Conservation (phyloP, 1,140 invertebrate genomes). For the Lepidotrigona ventralis region DNA sequence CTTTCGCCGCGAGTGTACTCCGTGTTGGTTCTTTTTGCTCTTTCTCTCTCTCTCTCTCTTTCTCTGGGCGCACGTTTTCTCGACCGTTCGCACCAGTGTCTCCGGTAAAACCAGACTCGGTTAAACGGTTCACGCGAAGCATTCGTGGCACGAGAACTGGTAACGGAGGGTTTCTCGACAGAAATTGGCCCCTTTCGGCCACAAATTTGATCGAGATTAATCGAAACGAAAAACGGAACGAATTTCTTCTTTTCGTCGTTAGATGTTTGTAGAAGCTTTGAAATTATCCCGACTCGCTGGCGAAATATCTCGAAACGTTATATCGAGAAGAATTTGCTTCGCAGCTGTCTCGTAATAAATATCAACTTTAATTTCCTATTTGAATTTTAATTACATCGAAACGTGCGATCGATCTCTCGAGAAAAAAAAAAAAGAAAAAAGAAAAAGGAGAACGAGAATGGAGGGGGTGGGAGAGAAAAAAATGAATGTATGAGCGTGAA, state of each 20-base stretch:
- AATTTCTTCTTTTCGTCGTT: background rate
- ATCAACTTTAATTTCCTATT: background rate
- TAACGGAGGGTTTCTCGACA: too few relatives aligned
- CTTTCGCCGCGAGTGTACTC: background rate
- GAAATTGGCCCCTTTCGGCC: background rate
- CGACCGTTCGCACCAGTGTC: background rate
- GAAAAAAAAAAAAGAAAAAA: background rate
- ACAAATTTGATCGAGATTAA: background rate
- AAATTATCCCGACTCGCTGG: background rate
- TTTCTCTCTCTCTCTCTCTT: background rate
- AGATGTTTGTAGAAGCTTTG: background rate
- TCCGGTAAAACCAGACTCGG: slow-evolving; percentile 13
- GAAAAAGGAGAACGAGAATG: background rate
- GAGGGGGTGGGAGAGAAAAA: slow-evolving; percentile 1
- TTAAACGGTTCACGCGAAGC: slow-evolving; percentile 20
- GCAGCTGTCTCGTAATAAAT: background rate
- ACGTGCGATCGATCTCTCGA: background rate
- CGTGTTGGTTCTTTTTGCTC: background rate
- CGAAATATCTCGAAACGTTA: background rate
- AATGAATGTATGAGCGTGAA: background rate
- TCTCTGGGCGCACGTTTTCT: background rate
- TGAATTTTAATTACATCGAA: background rate
- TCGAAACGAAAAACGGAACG: background rate
- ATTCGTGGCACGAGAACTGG: slow-evolving; percentile 3
- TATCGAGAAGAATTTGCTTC: background rate